A percentile compares a stretch with the other conserved stretches of the same genome.
phyloP scores from a whole-genome alignment of 2,113 vertebrate genomes.

The Chlamydotis undulata region DNA sequence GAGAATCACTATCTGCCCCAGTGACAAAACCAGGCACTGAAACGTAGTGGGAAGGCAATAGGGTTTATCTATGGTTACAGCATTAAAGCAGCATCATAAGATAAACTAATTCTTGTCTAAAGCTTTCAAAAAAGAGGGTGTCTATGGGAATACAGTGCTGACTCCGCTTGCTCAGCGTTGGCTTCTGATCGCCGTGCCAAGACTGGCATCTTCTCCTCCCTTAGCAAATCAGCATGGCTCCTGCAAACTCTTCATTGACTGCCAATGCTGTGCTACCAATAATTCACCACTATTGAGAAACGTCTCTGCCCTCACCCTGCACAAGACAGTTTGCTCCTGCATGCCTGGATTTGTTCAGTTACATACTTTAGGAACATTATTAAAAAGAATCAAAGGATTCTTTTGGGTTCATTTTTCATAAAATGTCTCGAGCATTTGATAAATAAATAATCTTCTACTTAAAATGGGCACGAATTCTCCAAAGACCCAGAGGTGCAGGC shows the following conservation, averaged over 20 bases:
- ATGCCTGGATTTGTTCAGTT: conserved; percentile 58
- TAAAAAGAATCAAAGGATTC: conserved; percentile 64
- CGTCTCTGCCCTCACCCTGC: neutral
- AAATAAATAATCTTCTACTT: conserved; percentile 61
- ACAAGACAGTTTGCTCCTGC: conserved; percentile 45
- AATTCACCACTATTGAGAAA: conserved; percentile 55
- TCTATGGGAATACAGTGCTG: neutral
- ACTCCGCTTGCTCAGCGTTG: neutral
- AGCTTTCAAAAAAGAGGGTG: neutral
- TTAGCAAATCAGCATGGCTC: conserved; percentile 33
- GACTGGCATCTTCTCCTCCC: conserved; percentile 16
- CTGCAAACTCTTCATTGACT: conserved; percentile 38
- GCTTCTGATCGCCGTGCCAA: conserved; percentile 31
- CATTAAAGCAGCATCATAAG: conserved; percentile 34
- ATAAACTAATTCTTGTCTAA: conserved; percentile 51
- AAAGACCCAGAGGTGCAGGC: conserved; percentile 51
- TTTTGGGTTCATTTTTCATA: conserved; percentile 66
- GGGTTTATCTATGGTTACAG: conserved; percentile 47
- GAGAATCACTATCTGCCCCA: conserved; percentile 64
- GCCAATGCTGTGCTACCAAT: conserved; percentile 39
- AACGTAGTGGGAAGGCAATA: conserved; percentile 44
- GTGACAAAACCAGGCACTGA: conserved; percentile 59
- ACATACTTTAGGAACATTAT: conserved; percentile 32
- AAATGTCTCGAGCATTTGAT: conserved; percentile 65
- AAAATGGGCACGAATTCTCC: conserved; percentile 61